These are phyloP conservation scores for Myripristis jacobus DNA, from an alignment of 2,797 vertebrate species.

Conservation along the genomic window DNA sequence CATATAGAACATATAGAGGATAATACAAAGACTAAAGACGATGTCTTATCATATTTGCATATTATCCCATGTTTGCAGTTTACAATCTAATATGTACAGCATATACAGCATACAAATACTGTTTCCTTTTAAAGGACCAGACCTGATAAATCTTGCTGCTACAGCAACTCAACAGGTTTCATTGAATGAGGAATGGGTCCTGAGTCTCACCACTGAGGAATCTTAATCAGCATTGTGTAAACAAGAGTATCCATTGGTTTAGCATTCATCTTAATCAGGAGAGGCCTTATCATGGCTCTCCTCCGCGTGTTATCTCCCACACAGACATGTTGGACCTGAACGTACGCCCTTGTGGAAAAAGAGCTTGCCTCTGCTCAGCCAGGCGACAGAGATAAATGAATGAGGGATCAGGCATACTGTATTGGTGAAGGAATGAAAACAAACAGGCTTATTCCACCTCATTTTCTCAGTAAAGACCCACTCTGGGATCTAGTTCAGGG, in stretches of 20 bases:
- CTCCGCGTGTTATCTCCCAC: conserved; percentile 6
- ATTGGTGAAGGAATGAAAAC: conserved; percentile 20
- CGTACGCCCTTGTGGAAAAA: neutral
- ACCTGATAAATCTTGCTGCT: neutral
- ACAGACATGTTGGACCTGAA: conserved; percentile 25
- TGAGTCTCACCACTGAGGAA: conserved; percentile 8
- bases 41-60: neutral
- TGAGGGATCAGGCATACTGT: neutral
- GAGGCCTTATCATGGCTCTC: conserved; percentile 29
- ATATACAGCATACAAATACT: neutral
- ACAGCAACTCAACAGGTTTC: conserved; percentile 1
- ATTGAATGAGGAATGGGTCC: conserved; percentile 24
- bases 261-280: conserved; percentile 33
- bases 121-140: conserved; percentile 17
- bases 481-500: neutral
- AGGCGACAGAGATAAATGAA: conserved; percentile 40
- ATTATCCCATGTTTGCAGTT: conserved; percentile 1
- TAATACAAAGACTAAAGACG: neutral
- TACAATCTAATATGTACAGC: neutral
- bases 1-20: neutral
- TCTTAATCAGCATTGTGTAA: conserved; percentile 37
- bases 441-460: neutral
- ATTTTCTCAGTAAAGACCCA: conserved; percentile 6
- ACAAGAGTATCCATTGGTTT: conserved; percentile 28
- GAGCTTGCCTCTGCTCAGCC: neutral